A percentile compares a stretch with the other conserved stretches of the same genome.
Evolutionary conservation across 2,888 invertebrate genomes (phyloP).

Genomic region (Norana najaformis): DNA sequence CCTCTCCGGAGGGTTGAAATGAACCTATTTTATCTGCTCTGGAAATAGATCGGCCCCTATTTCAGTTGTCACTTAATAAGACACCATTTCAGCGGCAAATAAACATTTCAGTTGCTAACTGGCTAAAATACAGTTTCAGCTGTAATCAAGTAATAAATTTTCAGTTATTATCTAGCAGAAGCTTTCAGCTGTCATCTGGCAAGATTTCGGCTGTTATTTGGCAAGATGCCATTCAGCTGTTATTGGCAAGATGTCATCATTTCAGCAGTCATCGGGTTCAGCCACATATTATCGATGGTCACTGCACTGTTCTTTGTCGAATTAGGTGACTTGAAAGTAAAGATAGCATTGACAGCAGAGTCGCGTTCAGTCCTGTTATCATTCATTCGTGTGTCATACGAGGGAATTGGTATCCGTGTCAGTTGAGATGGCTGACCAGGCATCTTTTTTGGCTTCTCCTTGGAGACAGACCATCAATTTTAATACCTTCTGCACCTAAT

Average conservation of each 20-base stretch:
- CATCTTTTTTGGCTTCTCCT: background rate
- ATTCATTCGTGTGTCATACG: background rate
- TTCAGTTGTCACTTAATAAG: background rate
- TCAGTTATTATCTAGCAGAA: no score
- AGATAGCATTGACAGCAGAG: background rate
- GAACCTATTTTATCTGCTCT: no score
- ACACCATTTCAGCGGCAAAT: no score
- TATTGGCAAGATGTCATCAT: no score
- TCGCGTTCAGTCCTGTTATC: background rate
- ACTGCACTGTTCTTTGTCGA: background rate
- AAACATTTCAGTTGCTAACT: background rate
- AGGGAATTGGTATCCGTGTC: conserved; percentile 7
- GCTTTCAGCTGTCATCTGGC: no score
- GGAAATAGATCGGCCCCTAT: no score
- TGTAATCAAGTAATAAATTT: no score
- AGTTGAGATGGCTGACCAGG: background rate
- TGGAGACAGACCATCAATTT: background rate
- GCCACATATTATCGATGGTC: background rate
- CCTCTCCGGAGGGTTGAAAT: no score
- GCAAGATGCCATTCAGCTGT: no score
- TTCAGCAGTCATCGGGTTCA: background rate
- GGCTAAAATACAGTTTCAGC: background rate
- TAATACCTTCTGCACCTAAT: background rate
- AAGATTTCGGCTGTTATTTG: background rate
- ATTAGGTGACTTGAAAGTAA: background rate